These are phyloP conservation scores for Hirtodrosophila confusa DNA, from an alignment of 2,888 invertebrate genomes.

Conservation along the genomic window DNA sequence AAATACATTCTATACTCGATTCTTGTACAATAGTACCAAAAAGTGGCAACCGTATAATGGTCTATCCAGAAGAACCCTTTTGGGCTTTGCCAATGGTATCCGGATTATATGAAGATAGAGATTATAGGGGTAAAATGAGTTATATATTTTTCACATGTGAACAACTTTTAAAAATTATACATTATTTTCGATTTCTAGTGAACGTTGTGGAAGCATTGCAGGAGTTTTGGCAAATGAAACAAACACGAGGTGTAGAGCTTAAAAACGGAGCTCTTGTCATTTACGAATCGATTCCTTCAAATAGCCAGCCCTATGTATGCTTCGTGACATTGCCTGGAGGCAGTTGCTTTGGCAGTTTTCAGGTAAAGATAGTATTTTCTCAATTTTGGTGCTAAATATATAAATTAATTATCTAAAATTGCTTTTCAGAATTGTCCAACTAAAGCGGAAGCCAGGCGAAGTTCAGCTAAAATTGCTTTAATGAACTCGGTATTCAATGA, in stretches of 20 bases:
- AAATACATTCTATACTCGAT: conserved; percentile 19
- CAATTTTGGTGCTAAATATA: too few species aligned
- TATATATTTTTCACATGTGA: neutral
- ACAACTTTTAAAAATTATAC: neutral
- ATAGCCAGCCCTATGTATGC: conserved; percentile 96
- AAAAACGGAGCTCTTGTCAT: conserved; percentile 96
- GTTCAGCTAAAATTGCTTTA: conserved; percentile 97
- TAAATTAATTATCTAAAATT: neutral
- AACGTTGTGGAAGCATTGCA: conserved; percentile 98
- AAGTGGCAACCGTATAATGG: conserved; percentile 78
- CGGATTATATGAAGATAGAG: conserved; percentile 83
- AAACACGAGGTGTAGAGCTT: conserved; percentile 92
- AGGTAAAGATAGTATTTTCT: too few species aligned
- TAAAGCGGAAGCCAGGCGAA: conserved; percentile 96
- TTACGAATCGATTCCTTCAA: conserved; percentile 96
- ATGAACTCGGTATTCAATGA: conserved; percentile 99
- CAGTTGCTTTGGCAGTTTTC: conserved; percentile 97
- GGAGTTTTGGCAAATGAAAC: conserved; percentile 99
- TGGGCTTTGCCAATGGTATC: conserved; percentile 84
- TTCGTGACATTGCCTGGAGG: conserved; percentile 97
- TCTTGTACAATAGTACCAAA: conserved; percentile 36
- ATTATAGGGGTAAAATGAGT: conserved; percentile 82
- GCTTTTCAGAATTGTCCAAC: conserved; percentile 92
- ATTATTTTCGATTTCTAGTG: conserved; percentile 85
- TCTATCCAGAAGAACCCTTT: conserved; percentile 84